These are phyloP conservation scores for Acrobasis repandana DNA, from an alignment of 2,888 invertebrate genomes.

Conservation along the genomic window DNA sequence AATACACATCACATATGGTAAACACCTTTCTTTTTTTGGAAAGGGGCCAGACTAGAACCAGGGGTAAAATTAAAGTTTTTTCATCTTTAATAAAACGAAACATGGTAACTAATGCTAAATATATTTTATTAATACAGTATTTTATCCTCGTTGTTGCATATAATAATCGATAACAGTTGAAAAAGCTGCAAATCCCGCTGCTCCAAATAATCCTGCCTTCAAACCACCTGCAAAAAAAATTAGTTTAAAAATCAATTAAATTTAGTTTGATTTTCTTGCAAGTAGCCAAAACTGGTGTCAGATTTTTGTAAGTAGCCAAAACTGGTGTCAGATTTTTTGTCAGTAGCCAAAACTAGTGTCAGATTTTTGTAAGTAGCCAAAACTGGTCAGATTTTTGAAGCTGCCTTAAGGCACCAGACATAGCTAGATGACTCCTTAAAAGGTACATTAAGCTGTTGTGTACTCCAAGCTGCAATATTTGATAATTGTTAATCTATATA, in stretches of 20 bases:
- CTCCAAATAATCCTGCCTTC: conserved; percentile 96
- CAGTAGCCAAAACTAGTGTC: no score
- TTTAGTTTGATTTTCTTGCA: neutral
- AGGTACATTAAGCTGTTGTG: no score
- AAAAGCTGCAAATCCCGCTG: conserved; percentile 98
- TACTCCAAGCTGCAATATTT: no score
- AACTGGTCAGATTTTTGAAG: neutral
- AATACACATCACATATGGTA: no score
- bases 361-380: neutral
- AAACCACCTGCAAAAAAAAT: conserved; percentile 89
- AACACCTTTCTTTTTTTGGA: conserved; percentile 11
- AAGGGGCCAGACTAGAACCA: neutral
- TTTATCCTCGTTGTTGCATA: conserved; percentile 84
- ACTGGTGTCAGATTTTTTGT: neutral
- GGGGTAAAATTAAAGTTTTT: neutral
- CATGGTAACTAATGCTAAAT: conserved; percentile 18
- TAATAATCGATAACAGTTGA: conserved; percentile 98
- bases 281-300: no score
- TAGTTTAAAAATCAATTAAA: neutral
- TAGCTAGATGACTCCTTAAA: neutral
- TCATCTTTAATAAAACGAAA: conserved; percentile 10
- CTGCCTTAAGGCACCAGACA: neutral
- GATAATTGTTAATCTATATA: no score
- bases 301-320: neutral
- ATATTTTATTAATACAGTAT: conserved; percentile 24